These are phyloP conservation scores for Yponomeuta cagnagella DNA, from an alignment of 2,888 invertebrate genomes.

Conservation along the genomic window DNA sequence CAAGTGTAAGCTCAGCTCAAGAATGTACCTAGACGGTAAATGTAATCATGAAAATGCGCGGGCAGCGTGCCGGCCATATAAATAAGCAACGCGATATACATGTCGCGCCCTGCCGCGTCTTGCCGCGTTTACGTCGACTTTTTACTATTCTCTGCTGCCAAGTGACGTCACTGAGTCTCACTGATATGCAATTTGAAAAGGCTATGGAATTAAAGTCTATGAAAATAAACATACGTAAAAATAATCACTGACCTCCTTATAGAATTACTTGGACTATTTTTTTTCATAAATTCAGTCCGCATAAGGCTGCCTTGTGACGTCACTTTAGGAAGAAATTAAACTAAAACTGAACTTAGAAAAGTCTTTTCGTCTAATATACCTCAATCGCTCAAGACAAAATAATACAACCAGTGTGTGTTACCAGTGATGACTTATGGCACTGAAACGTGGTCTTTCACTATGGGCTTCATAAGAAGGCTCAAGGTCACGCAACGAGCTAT, in stretches of 20 bases:
- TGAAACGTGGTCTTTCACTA: no score
- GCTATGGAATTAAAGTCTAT: neutral
- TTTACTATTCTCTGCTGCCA: conserved; percentile 5
- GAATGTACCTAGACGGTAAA: conserved; percentile 13
- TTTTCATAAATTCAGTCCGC: no score
- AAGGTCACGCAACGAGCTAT: no score
- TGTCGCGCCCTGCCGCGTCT: neutral
- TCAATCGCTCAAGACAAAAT: no score
- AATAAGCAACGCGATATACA: conserved; percentile 13
- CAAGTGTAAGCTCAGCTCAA: neutral
- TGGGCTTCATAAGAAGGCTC: no score
- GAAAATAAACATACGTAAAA: neutral
- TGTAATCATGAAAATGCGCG: conserved; percentile 15
- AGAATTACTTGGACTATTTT: neutral
- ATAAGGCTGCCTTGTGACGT: no score
- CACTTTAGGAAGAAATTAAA: no score
- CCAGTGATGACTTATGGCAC: no score
- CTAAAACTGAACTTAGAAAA: no score
- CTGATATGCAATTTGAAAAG: neutral
- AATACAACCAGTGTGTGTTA: no score
- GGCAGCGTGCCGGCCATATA: conserved; percentile 11
- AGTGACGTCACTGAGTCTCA: neutral
- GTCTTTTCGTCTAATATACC: no score
- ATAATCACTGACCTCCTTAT: neutral
- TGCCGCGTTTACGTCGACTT: conserved; percentile 3